These are phyloP conservation scores for Hemibagrus guttatus DNA, from an alignment of 2,797 vertebrate species.

Conservation along the genomic window DNA sequence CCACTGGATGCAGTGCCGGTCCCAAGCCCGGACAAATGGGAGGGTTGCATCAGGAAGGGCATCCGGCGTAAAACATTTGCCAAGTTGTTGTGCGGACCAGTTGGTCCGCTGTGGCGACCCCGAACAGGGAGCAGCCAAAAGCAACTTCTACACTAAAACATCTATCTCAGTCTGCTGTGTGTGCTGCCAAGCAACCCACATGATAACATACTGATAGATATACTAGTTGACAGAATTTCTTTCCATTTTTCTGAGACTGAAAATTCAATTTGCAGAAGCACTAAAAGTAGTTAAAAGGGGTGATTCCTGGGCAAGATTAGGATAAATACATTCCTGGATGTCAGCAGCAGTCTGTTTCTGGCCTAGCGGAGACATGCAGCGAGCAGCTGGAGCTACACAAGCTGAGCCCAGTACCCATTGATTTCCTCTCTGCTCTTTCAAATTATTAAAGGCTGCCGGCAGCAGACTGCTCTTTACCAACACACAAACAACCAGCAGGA, in stretches of 20 bases:
- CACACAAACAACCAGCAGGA: conserved; percentile 61
- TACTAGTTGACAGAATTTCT: conserved; percentile 49
- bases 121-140: too few species aligned
- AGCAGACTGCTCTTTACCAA: conserved; percentile 65
- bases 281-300: conserved; percentile 68
- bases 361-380: conserved; percentile 62
- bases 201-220: conserved; percentile 75
- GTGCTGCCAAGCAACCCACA: conserved; percentile 68
- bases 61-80: too few species aligned
- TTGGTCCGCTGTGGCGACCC: too few species aligned
- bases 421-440: conserved; percentile 68
- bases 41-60: too few species aligned
- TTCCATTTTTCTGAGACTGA: conserved; percentile 59
- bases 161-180: conserved; percentile 51
- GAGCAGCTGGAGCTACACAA: conserved; percentile 54
- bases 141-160: conserved; percentile 72
- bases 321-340: conserved; percentile 76
- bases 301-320: conserved; percentile 69
- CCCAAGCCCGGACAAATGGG: too few species aligned
- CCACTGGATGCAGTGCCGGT: too few species aligned
- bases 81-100: too few species aligned
- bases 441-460: conserved; percentile 64
- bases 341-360: conserved; percentile 69
- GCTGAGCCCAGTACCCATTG: conserved; percentile 63
- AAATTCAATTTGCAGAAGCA: conserved; percentile 58